phyloP scores from a whole-genome alignment of 2,797 vertebrate species.

The Sebastes itinus region DNA sequence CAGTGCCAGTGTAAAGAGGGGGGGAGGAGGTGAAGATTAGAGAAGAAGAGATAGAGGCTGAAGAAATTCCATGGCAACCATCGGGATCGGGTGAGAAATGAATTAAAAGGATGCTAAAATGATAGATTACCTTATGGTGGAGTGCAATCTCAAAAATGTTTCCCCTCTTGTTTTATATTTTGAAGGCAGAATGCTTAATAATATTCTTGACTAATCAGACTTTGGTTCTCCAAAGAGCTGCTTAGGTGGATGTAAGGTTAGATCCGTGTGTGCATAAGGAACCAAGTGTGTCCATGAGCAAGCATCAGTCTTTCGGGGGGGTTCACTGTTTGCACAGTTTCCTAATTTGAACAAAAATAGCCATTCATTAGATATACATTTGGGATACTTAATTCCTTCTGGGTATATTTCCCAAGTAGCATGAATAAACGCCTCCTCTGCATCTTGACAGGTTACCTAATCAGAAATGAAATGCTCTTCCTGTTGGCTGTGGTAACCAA shows the following conservation, averaged over 20 bases:
- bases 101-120: slow-evolving; percentile 33
- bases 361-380: neutral
- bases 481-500: slow-evolving; percentile 68
- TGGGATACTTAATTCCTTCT: slow-evolving; percentile 6
- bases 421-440: slow-evolving; percentile 35
- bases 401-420: slow-evolving; percentile 16
- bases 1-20: slow-evolving; percentile 50
- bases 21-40: slow-evolving; percentile 45
- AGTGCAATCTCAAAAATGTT: neutral
- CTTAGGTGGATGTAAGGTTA: neutral
- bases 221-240: neutral
- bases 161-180: neutral
- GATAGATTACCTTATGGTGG: slow-evolving; percentile 19
- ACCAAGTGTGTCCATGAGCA: neutral
- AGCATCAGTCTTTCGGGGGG: neutral
- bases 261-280: neutral
- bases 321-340: neutral
- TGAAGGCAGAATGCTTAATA: neutral
- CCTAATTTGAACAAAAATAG: slow-evolving; percentile 6
- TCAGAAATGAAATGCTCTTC: slow-evolving; percentile 62
- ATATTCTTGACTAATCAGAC: neutral
- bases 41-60: slow-evolving; percentile 39
- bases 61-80: slow-evolving; percentile 49
- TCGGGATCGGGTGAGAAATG: slow-evolving; percentile 9
- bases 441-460: slow-evolving; percentile 62